phyloP scores from a whole-genome alignment of 2,113 vertebrate species.

The Mustela nigripes region DNA sequence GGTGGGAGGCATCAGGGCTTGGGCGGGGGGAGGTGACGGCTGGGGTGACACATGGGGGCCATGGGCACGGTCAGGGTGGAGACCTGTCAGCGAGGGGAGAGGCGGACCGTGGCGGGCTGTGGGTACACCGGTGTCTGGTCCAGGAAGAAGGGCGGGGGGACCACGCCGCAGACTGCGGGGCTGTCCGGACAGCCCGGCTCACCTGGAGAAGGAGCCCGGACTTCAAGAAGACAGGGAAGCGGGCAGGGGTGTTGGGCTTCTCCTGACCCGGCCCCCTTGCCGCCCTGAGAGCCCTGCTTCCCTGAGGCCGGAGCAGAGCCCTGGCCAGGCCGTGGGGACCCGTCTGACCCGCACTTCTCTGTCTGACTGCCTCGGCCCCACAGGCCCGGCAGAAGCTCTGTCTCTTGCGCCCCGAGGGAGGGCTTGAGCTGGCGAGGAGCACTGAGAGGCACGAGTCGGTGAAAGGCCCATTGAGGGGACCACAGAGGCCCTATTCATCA shows the following conservation, averaged over 20 bases:
- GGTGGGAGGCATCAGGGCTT: not conserved
- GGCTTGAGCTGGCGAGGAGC: not conserved
- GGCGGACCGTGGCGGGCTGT: not conserved
- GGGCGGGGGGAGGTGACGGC: not conserved
- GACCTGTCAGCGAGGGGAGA: not conserved
- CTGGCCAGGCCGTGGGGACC: not conserved
- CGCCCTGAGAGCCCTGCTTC: not conserved
- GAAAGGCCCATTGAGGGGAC: slow-evolving; percentile 71
- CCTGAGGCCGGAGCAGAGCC: not conserved
- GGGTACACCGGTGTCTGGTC: not conserved
- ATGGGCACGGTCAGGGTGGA: too few species aligned
- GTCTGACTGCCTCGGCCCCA: not conserved
- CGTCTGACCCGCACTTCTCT: not conserved
- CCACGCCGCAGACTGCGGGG: not conserved
- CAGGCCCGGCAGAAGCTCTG: slow-evolving; percentile 8
- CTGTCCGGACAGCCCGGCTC: not conserved
- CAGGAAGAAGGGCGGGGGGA: not conserved
- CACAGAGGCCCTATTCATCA: slow-evolving; percentile 74
- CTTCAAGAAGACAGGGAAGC: not conserved
- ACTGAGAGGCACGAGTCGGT: not conserved
- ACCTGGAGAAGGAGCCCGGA: not conserved
- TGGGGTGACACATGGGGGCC: not conserved
- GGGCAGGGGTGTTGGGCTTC: rapidly evolving
- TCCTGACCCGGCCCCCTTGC: not conserved
- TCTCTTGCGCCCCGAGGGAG: slow-evolving; percentile 4